phyloP scores from a whole-genome alignment of 1,140 invertebrate genomes.

The Lasioglossum albipes region DNA sequence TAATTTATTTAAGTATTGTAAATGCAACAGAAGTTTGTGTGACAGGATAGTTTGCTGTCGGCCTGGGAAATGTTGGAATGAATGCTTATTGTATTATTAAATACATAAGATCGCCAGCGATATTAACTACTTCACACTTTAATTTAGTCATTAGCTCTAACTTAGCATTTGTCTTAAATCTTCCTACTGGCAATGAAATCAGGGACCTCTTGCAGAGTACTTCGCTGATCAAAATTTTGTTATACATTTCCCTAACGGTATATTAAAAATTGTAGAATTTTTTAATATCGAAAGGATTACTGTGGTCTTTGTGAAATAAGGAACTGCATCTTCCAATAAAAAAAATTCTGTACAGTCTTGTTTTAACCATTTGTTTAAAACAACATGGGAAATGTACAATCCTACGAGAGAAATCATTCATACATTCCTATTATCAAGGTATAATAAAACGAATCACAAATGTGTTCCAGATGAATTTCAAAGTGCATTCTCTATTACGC shows the following conservation, averaged over 20 bases:
- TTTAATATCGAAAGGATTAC: neutral
- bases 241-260: constrained; percentile 30
- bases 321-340: neutral
- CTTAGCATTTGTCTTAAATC: constrained; percentile 51
- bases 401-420: neutral
- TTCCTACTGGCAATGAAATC: constrained; percentile 49
- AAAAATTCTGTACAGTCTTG: neutral
- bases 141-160: constrained; percentile 63
- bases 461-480: neutral
- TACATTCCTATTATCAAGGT: neutral
- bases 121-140: constrained; percentile 66
- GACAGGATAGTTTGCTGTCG: constrained; percentile 56
- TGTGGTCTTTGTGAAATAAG: neutral
- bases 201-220: constrained; percentile 21
- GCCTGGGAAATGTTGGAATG: constrained; percentile 69
- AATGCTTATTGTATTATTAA: constrained; percentile 70
- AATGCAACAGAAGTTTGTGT: constrained; percentile 64
- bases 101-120: constrained; percentile 76
- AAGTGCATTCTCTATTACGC: neutral
- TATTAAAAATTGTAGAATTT: constrained; percentile 40
- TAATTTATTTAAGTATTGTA: constrained; percentile 66
- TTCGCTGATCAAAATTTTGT: constrained; percentile 33
- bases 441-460: neutral
- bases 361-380: neutral
- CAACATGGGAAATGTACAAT: neutral